Percentiles rank a stretch among this genome's conserved stretches.
Evolutionary conservation across 1,140 invertebrate genomes (phyloP).

Genomic region (Drosophila busckii): DNA sequence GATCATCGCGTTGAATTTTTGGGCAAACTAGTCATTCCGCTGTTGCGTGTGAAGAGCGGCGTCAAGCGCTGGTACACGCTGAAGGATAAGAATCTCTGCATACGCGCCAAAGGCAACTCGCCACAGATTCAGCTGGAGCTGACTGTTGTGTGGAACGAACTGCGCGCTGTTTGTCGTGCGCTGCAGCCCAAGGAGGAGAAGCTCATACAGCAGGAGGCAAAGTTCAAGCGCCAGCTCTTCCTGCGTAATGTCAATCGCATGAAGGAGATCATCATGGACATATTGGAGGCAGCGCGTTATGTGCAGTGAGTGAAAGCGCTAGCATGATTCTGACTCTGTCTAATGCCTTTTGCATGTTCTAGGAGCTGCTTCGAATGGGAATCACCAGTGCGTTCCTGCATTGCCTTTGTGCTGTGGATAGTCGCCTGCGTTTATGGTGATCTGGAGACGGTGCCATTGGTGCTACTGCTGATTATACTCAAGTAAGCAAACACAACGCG

Average conservation of each 20-base stretch:
- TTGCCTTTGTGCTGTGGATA: conserved; percentile 92
- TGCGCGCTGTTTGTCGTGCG: conserved; percentile 90
- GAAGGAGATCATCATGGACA: conserved; percentile 92
- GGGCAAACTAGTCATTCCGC: conserved; percentile 94
- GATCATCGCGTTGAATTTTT: conserved; percentile 99
- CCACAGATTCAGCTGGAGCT: conserved; percentile 95
- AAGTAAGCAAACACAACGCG: conserved; percentile 80
- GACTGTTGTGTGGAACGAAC: conserved; percentile 94
- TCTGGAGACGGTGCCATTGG: conserved; percentile 91
- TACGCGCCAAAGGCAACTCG: conserved; percentile 92
- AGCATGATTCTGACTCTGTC: background rate
- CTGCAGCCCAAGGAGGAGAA: conserved; percentile 98
- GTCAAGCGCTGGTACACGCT: conserved; percentile 97
- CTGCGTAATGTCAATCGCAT: conserved; percentile 95
- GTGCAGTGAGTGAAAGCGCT: conserved; percentile 87
- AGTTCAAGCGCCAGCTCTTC: conserved; percentile 97
- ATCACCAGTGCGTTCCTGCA: conserved; percentile 90
- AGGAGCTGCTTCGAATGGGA: conserved; percentile 99
- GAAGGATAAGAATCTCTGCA: conserved; percentile 96
- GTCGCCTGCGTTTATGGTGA: conserved; percentile 72
- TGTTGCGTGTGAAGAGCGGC: conserved; percentile 92
- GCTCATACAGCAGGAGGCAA: conserved; percentile 95
- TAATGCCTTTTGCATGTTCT: background rate
- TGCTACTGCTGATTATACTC: conserved; percentile 87
- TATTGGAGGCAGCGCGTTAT: conserved; percentile 94